Percentiles rank a stretch among this genome's conserved stretches.
These are phyloP conservation scores for Hoplostethus mediterraneus DNA, from an alignment of 2,797 vertebrate species.

Conservation along the genomic window DNA sequence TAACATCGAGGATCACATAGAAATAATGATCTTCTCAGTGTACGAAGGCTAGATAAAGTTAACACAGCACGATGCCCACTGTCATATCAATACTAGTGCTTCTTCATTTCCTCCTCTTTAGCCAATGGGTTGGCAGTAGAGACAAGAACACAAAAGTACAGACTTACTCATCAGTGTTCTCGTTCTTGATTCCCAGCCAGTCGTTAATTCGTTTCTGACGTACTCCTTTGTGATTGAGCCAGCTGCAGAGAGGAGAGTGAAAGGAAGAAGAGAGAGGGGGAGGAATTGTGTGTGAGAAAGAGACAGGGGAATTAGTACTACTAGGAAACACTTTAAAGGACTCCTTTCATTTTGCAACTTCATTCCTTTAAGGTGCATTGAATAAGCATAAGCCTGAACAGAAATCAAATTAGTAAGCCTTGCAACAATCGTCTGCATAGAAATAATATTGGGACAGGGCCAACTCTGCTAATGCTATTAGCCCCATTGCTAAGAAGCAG, in stretches of 20 bases:
- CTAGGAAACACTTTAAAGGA: neutral
- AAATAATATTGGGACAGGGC: neutral
- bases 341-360: neutral
- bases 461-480: slow-evolving; percentile 20
- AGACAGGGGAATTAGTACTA: neutral
- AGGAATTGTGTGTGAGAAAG: neutral
- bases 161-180: slow-evolving; percentile 94
- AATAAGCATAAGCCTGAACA: neutral
- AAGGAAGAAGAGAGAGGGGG: neutral
- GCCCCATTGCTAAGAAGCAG: slow-evolving; percentile 7
- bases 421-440: neutral
- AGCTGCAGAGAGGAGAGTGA: slow-evolving; percentile 81
- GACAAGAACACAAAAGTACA: neutral
- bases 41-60: neutral
- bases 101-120: too few relatives aligned
- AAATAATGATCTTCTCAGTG: neutral
- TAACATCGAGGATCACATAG: neutral
- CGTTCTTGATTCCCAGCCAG: slow-evolving; percentile 95
- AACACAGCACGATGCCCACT: neutral
- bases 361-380: neutral
- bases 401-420: neutral
- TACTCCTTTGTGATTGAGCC: slow-evolving; percentile 98
- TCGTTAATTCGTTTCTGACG: slow-evolving; percentile 97
- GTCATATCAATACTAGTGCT: too few relatives aligned
- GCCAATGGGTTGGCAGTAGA: too few relatives aligned